A percentile compares a stretch with the other conserved stretches of the same genome.
phyloP scores from a whole-genome alignment of 2,888 invertebrate species.

The Drosophila meridionalis region DNA sequence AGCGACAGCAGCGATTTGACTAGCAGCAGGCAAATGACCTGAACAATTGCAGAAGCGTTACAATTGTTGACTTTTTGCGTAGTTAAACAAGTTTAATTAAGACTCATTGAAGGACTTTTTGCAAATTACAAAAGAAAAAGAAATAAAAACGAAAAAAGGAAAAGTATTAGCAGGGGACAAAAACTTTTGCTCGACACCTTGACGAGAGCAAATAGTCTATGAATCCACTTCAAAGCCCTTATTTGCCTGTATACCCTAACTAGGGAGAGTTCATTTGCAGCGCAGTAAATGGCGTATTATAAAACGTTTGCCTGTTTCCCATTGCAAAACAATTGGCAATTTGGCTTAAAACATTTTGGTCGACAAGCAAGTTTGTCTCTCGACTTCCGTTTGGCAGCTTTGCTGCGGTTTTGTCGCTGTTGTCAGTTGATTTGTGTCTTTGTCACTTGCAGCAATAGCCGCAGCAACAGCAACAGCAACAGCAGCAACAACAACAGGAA shows the following conservation, averaged over 20 bases:
- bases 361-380: constrained; percentile 61
- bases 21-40: background rate
- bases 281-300: constrained; percentile 56
- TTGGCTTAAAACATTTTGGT: constrained; percentile 75
- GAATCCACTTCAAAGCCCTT: constrained; percentile 4
- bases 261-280: constrained; percentile 51
- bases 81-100: constrained; percentile 72
- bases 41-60: constrained; percentile 9
- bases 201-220: constrained; percentile 34
- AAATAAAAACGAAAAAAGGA: background rate
- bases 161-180: too few relatives aligned
- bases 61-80: constrained; percentile 65
- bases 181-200: too few relatives aligned
- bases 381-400: constrained; percentile 54
- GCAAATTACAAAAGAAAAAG: background rate
- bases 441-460: constrained; percentile 41
- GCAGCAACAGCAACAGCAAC: constrained; percentile 15
- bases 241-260: background rate
- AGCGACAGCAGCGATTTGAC: constrained; percentile 8
- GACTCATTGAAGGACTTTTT: constrained; percentile 49
- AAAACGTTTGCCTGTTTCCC: constrained; percentile 36
- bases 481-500: constrained; percentile 34
- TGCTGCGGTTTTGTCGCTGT: constrained; percentile 53
- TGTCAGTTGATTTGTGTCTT: constrained; percentile 71
- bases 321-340: constrained; percentile 74